Conservation (phyloP, 2,113 vertebrate genomes). For the Poeciliopsis turrubarensis region DNA sequence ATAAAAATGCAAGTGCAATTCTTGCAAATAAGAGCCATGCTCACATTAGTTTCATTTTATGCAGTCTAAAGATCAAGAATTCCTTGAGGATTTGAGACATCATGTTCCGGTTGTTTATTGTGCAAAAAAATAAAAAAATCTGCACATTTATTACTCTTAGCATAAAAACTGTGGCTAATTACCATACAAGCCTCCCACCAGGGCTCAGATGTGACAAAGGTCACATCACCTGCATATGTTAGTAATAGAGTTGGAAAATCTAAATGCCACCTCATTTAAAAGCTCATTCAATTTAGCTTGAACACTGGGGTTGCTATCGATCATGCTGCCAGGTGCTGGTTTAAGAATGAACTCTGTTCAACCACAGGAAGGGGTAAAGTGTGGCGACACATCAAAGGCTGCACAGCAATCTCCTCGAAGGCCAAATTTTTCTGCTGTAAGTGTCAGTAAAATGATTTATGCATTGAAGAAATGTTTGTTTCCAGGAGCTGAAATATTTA, state of each 20-base stretch:
- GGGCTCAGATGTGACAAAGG: conserved; percentile 40
- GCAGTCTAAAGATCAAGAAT: conserved; percentile 1
- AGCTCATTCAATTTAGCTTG: conserved; percentile 46
- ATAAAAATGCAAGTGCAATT: neutral
- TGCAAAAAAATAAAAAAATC: conserved; percentile 6
- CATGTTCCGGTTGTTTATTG: conserved; percentile 12
- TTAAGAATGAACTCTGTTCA: conserved; percentile 6
- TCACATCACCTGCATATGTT: conserved; percentile 36
- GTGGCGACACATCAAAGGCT: neutral
- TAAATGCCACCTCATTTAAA: conserved; percentile 56
- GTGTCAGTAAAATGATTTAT: too few relatives aligned
- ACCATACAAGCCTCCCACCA: conserved; percentile 23
- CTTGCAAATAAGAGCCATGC: neutral
- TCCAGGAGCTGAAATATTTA: too few relatives aligned
- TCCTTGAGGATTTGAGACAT: conserved; percentile 13
- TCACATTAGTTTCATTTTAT: conserved; percentile 10
- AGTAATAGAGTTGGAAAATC: conserved; percentile 49
- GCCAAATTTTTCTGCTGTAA: neutral
- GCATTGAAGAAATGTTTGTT: too few relatives aligned
- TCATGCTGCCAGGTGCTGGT: conserved; percentile 43
- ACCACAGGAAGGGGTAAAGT: neutral
- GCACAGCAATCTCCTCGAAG: neutral
- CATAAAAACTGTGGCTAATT: conserved; percentile 23
- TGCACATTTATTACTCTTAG: conserved; percentile 5
- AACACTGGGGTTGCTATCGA: conserved; percentile 39